Percentiles rank a stretch among this genome's conserved stretches.
Conservation (phyloP, 2,797 vertebrate genomes). For the Pogonophryne albipinna region DNA sequence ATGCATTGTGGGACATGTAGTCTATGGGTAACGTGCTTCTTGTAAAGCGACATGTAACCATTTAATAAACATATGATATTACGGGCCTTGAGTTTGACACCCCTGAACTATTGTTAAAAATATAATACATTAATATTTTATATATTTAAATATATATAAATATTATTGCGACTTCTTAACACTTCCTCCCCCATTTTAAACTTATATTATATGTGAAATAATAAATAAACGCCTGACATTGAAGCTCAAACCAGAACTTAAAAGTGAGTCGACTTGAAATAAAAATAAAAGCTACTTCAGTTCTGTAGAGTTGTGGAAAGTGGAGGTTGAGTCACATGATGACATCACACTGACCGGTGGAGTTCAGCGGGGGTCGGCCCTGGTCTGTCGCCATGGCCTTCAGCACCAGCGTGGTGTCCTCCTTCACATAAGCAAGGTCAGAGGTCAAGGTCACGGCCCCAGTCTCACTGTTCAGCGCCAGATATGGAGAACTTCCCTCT, state of each 20-base stretch:
- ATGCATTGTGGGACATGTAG: too few relatives aligned
- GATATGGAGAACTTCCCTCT: slow-evolving; percentile 63
- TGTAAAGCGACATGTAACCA: too few relatives aligned
- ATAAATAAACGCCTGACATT: too few relatives aligned
- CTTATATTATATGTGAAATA: too few relatives aligned
- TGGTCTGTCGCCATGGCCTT: slow-evolving; percentile 80
- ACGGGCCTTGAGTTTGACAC: too few relatives aligned
- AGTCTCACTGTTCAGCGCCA: slow-evolving; percentile 74
- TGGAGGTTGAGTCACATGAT: background rate
- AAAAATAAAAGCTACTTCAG: background rate
- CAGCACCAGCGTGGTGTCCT: slow-evolving; percentile 74
- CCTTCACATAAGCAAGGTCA: slow-evolving; percentile 66
- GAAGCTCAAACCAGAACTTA: background rate
- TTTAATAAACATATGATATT: too few relatives aligned
- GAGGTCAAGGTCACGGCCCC: slow-evolving; percentile 82
- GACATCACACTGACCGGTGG: slow-evolving; percentile 74
- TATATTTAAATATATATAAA: too few relatives aligned
- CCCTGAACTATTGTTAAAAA: too few relatives aligned
- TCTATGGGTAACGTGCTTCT: too few relatives aligned
- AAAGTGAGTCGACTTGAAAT: background rate
- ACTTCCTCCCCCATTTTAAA: too few relatives aligned
- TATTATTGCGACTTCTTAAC: too few relatives aligned
- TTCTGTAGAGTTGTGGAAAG: background rate
- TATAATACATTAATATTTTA: too few relatives aligned
- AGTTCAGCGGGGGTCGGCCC: slow-evolving; percentile 76